Evolutionary conservation across 1,140 invertebrate genomes (phyloP).

Genomic region (Aethina tumida): DNA sequence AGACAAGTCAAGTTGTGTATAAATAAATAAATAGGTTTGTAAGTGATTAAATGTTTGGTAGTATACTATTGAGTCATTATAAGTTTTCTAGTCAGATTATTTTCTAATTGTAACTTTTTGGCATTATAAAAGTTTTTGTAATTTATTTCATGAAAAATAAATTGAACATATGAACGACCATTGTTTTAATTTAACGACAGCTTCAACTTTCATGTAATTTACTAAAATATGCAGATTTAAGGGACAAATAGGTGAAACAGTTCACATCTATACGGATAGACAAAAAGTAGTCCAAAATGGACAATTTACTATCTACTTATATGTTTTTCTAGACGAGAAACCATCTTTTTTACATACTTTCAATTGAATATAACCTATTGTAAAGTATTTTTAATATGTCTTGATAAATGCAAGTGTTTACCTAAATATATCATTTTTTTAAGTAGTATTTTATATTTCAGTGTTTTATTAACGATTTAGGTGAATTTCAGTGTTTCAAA

Average conservation of each 20-base stretch:
- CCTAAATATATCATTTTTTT: too few relatives aligned
- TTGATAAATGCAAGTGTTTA: too few relatives aligned
- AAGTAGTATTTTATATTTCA: too few relatives aligned
- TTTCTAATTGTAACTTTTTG: constrained; percentile 23
- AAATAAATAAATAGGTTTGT: constrained; percentile 21
- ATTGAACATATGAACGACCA: constrained; percentile 12
- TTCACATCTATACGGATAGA: constrained; percentile 25
- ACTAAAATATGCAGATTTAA: constrained; percentile 7
- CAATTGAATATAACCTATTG: too few relatives aligned
- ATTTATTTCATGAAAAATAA: constrained; percentile 24
- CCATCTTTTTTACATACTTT: too few relatives aligned
- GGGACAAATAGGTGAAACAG: constrained; percentile 17
- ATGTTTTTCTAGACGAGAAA: too few relatives aligned
- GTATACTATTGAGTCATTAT: constrained; percentile 23
- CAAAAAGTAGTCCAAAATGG: constrained; percentile 35
- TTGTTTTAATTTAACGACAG: constrained; percentile 8
- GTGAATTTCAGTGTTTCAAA: too few relatives aligned
- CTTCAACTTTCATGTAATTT: constrained; percentile 6
- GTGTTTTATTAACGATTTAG: too few relatives aligned
- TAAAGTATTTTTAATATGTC: too few relatives aligned
- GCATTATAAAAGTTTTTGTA: constrained; percentile 26
- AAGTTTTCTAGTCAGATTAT: constrained; percentile 26
- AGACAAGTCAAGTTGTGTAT: constrained; percentile 24
- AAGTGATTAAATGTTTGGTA: constrained; percentile 29
- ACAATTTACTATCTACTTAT: too few relatives aligned